Base-by-base conservation (phyloP, 2,888 invertebrate species). In the Hedya salicella region DNA sequence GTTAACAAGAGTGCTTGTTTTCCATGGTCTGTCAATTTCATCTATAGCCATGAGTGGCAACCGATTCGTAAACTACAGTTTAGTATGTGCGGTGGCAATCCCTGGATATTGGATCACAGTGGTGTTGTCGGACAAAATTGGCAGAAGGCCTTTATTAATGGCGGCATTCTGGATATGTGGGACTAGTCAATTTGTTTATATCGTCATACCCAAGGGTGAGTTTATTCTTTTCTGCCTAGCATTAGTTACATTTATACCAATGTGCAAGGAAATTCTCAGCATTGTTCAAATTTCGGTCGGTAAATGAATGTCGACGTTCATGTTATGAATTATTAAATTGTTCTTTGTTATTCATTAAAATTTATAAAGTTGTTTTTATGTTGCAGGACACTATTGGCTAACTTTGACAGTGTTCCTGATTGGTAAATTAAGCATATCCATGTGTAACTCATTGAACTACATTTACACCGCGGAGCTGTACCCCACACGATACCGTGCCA, bases 391-490 rank as follows among this genome's bases (percentile, higher is more conserved):
- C 14, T 56, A 57, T 16, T 44, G 11, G 25, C 44, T 85, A 59
- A 52, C 81, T 3, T 60, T 86, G 19, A 93, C 90, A 71, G 78
- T 86, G 21, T 94, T 90, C 73, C 78, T 94, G 54, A 80, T 90
- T 59, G 93, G 94, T 1, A 94, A 94, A 76, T 83, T 92, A 70
- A 86, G 91, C 39, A 94, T 93, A 14, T 92, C 94, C 0, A 86
- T 91, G 62, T 89, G 94, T 14, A 93, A 93, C 73, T 88, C 92
- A 44, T 86, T 91, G n/a, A 76, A 93, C 50, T 94, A 94, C 75
- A 88, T 94, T 70, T 93, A 93, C 72, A 93, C 94, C 1, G 89
- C 94, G 11, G 94, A 94, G 80, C 83, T 94, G 75, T 94, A 94
- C 75, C 94, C 94, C 0, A 94, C 94, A 14, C 91, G 89, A 68